Evolutionary conservation across 2,113 vertebrate genomes (phyloP).

Genomic region (Condylura cristata): DNA sequence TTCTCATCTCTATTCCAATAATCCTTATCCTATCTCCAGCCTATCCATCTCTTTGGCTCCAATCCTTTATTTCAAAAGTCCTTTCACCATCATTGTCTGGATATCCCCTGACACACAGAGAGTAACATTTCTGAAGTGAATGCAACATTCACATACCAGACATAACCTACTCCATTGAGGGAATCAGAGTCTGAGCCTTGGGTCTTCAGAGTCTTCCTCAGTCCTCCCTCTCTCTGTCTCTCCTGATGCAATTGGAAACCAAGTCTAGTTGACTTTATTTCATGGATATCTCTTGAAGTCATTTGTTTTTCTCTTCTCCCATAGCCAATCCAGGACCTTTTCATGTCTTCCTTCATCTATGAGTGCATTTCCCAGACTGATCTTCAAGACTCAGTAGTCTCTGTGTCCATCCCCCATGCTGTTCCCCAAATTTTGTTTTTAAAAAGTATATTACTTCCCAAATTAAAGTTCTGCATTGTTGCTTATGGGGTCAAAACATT

Average conservation of each 20-base stretch:
- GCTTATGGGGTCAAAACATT: not conserved
- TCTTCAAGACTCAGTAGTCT: not conserved
- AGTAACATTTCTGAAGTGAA: not conserved
- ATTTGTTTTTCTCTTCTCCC: not conserved
- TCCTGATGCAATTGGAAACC: not conserved
- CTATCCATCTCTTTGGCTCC: not conserved
- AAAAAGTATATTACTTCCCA: not conserved
- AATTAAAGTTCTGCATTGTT: slow-evolving; percentile 25
- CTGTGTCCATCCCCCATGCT: not conserved
- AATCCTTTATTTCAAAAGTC: not conserved
- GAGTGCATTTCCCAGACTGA: not conserved
- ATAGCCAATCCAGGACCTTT: not conserved
- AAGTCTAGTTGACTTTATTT: not conserved
- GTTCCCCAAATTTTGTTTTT: not conserved
- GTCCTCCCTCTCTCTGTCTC: not conserved
- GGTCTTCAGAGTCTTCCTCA: not conserved
- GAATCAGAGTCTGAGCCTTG: not conserved
- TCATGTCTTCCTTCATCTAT: not conserved
- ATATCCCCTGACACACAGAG: not conserved
- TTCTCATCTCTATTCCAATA: not conserved
- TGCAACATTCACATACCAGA: not conserved
- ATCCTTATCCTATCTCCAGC: not conserved
- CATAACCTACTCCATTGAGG: not conserved
- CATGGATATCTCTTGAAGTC: not conserved
- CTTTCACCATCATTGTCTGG: not conserved